Evolutionary conservation across 2,113 vertebrate species (phyloP).

Genomic region (Osmerus eperlanus): DNA sequence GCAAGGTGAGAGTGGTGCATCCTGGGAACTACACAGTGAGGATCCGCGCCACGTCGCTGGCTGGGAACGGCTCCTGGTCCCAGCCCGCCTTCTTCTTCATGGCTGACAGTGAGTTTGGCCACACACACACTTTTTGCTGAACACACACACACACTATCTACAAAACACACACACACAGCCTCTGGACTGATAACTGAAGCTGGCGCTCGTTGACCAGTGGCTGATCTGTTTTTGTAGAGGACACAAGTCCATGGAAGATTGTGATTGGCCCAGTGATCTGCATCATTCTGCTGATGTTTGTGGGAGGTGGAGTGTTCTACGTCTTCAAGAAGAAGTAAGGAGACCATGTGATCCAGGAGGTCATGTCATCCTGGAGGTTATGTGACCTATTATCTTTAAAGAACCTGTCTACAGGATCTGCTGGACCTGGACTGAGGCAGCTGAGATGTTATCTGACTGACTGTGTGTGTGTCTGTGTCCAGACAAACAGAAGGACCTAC

Average conservation of each 20-base stretch:
- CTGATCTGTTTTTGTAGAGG: slow-evolving; percentile 64
- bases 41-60: slow-evolving; percentile 88
- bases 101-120: slow-evolving; percentile 79
- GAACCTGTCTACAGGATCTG: background rate
- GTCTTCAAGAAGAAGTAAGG: slow-evolving; percentile 87
- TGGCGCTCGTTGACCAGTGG: slow-evolving; percentile 5
- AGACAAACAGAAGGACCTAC: slow-evolving; percentile 91
- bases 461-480: slow-evolving; percentile 32
- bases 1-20: slow-evolving; percentile 76
- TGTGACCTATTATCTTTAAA: background rate
- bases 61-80: slow-evolving; percentile 93
- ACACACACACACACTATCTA: background rate
- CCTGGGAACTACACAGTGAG: slow-evolving; percentile 93
- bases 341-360: background rate
- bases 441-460: background rate
- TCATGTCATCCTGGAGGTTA: background rate
- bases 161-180: background rate
- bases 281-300: slow-evolving; percentile 77
- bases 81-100: slow-evolving; percentile 85
- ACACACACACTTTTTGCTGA: no score
- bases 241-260: slow-evolving; percentile 79
- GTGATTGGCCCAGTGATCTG: slow-evolving; percentile 85
- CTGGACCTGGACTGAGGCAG: background rate
- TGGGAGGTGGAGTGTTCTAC: slow-evolving; percentile 76
- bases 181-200: background rate